Conservation (phyloP, 2,113 vertebrate genomes). For the Triplophysa rosa region DNA sequence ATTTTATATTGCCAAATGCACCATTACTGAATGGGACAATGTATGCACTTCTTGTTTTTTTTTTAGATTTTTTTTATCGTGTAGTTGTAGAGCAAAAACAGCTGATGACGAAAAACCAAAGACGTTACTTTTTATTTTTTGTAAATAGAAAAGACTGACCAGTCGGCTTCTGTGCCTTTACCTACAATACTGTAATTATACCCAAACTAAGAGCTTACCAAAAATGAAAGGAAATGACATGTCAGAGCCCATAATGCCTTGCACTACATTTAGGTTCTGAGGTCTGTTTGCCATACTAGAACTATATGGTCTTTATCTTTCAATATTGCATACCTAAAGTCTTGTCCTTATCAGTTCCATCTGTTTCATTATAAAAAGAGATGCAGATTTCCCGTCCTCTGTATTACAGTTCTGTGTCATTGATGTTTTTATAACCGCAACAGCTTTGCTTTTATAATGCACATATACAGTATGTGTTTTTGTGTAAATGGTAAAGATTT, state of each 20-base stretch:
- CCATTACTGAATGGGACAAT: conserved; percentile 17
- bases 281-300: not conserved
- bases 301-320: conserved; percentile 21
- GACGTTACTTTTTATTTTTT: not conserved
- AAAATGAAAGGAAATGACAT: conserved; percentile 3
- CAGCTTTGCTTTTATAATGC: conserved; percentile 24
- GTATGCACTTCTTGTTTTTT: conserved; percentile 24
- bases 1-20: conserved; percentile 35
- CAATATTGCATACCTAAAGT: conserved; percentile 27
- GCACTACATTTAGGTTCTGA: conserved; percentile 43
- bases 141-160: conserved; percentile 18
- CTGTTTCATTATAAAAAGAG: not conserved
- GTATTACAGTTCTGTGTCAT: not conserved
- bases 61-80: not conserved
- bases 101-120: conserved; percentile 15
- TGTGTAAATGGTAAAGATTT: not conserved
- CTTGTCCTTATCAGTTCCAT: not conserved
- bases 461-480: not conserved
- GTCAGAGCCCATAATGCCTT: conserved; percentile 21
- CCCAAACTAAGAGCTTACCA: not conserved
- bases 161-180: conserved; percentile 37
- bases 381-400: not conserved
- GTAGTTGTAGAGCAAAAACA: conserved; percentile 1
- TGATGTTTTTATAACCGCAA: not conserved
- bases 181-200: not conserved